Evolutionary conservation across 2,888 invertebrate genomes (phyloP), one percentile per base, ranked within the genome.

Genomic region (Calameuta idolon): DNA sequence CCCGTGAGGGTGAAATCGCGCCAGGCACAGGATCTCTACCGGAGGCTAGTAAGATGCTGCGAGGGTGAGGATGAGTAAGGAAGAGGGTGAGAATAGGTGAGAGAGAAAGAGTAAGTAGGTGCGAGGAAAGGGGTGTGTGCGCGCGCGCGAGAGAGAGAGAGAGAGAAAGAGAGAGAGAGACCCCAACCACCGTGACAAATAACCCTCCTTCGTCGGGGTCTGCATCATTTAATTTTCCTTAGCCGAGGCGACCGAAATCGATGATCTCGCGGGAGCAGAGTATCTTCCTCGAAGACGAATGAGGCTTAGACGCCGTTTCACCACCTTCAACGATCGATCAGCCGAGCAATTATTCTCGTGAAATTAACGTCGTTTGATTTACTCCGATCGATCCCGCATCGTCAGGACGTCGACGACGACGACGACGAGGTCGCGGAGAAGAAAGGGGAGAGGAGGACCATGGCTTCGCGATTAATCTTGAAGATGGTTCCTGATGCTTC

Each of bases 151-250:
- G 35, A 35, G 35, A 35, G 34, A 33, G 33, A 33, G 33, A 33
- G 69, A 77, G 80, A 75, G 77, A 78, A 81, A 81, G 77, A 80
- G 77, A 77, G 78, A 80, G 77, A 80, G 80, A 79, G 77, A 81
- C 83, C 81, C 83, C 82, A 83, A 85, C 86, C 83, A 84, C 83
- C 85, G 85, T 89, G 91, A 91, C 90, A 91, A 91, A 91, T 91
- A 91, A 90, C 89, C 88, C 87, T 87, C 90, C 89, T 90, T 89
- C 89, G 88, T 85, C 87, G 83, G 82, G 88, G 90, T 88, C 89
- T 88, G 90, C 90, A 90, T 91, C 91, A 91, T 91, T 91, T 91
- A 91, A 91, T 91, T 91, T 91, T 90, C 91, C 91, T 91, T 89
- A 90, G 87, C 85, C 86, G 85, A 81, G 84, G 84, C 85, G 85